Evolutionary conservation across 2,797 vertebrate species (phyloP).

Genomic region (Rousettus madagascariensis): DNA sequence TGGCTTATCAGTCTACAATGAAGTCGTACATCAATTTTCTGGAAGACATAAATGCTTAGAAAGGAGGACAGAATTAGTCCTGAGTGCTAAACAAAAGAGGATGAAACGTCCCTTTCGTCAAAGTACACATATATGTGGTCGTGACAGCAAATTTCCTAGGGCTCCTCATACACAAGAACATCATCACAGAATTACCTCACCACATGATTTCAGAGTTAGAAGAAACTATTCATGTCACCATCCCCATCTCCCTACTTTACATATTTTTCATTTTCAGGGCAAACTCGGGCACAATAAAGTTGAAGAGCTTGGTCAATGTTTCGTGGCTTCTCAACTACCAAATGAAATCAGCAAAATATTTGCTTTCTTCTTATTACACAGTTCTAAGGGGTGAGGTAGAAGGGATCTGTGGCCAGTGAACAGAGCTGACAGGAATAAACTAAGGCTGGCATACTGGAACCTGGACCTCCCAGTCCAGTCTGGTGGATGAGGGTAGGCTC

Average conservation of each 20-base stretch:
- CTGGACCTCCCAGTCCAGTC: not conserved
- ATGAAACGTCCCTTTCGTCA: not conserved
- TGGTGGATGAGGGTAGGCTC: not conserved
- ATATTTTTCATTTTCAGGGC: not conserved
- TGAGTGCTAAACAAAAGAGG: constrained; percentile 42
- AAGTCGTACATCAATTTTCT: constrained; percentile 44
- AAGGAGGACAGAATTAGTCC: constrained; percentile 48
- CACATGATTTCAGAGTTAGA: not conserved
- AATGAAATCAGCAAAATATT: not conserved
- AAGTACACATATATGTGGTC: not conserved
- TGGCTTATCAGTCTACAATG: not conserved
- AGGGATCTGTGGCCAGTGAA: not conserved
- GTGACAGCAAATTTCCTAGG: not conserved
- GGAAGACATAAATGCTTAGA: constrained; percentile 19
- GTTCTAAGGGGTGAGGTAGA: not conserved
- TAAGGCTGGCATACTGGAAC: not conserved
- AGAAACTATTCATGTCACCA: not conserved
- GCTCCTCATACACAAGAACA: not conserved
- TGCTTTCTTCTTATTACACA: not conserved
- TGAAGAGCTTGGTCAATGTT: not conserved
- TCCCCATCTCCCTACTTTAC: not conserved
- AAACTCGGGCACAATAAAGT: not conserved
- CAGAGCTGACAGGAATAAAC: not conserved
- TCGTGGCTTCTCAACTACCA: not conserved
- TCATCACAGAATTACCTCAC: not conserved